Evolutionary conservation across 2,797 vertebrate species (phyloP), one percentile per base, ranked within the genome.

Genomic region (Myripristis jacobus): DNA sequence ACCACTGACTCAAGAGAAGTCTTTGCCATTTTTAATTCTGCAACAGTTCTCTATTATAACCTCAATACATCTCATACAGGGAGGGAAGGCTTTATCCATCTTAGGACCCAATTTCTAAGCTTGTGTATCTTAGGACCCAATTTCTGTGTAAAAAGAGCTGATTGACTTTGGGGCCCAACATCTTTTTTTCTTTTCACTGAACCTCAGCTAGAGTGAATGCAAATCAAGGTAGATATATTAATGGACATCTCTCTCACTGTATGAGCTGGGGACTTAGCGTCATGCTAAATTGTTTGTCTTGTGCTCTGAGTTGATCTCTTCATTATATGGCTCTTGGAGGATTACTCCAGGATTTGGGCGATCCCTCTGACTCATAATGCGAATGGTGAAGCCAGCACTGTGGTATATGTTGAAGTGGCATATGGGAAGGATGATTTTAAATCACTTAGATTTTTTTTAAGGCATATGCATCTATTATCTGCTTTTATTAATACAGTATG

Each of bases 301-400:
- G 74, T 85, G 83, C 87, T 91, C 92, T 73, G 91, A 91, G 93
- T 92, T 94, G 94, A 95, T 95, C 94, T 93, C 91, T 95, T 95
- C 87, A 94, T 95, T 95, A 94, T 87, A 73, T 87, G 88, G 87
- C 88, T 91, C 73, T 85, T 74, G 87, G 70, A 87, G 93, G 92
- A 94, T 89, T 95, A 91, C 86, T 92, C 84, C 86, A 70, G 90
- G 90, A 94, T 94, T 93, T 92, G 88, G 90, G 86, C 73, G 79
- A 92, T 93, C 89, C 92, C 88, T 92, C 89, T 83, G 83, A 92
- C 74, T 90, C 87, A 79, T 86, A 84, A 76, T 93, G 94, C 93
- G 90, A 94, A 92, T 89, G 87, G 91, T 68, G 43, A 84, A 79
- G 73, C 66, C 53, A 80, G 72, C 21, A 8, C 56, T 19, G 41